Base-by-base conservation (phyloP, 2,113 vertebrate species). In the Climacteris rufus region DNA sequence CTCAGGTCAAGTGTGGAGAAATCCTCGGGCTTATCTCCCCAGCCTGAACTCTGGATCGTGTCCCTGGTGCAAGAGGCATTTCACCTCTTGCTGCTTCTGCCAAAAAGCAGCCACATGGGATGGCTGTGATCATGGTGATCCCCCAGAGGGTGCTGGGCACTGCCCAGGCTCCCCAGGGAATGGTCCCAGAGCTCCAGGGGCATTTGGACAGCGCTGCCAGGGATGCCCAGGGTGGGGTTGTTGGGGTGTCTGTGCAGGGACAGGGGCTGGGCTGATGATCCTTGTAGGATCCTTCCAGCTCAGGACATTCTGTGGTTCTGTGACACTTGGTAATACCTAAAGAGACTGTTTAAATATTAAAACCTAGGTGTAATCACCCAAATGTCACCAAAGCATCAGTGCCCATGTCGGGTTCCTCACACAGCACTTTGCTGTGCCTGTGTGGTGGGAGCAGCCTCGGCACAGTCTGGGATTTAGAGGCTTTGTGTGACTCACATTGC, bases 351-450 rank as follows among this genome's bases (percentile, higher is more conserved):
- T 39, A 47, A 23, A 53, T 49, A 42, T 50, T 80, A 37, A 92
- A 75, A 2, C 28, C 20, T 30, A 24, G 7, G 49, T 85, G 59
- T 25, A 39, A 39, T 54, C n/a, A 8, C 13, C 18, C 35, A 1
- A 1, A 3, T 1, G 3, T 56, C n/a, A 9, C 7, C 16, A 1
- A 2, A 11, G n/a, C 25, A 18, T 47, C 6, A 7, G 44, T 77
- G 35, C 35, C 2, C 2, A 18, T 44, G 53, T 69, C 15, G 7
- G 33, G 39, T 37, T 68, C 30, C 24, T 77, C 39, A 3, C 27
- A 1, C 35, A 25, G 44, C 20, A 2, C 7, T 0, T 23, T 54
- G 39, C 33, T 72, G 20, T 3, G 52, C 8, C 1, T 6, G 44
- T 23, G 23, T 45, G 53, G 42, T 70, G 68, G 53, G 54, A 77